Evolutionary conservation across 2,113 vertebrate species (phyloP), one percentile per base, ranked within the genome.

Genomic region (Colinus virginianus): DNA sequence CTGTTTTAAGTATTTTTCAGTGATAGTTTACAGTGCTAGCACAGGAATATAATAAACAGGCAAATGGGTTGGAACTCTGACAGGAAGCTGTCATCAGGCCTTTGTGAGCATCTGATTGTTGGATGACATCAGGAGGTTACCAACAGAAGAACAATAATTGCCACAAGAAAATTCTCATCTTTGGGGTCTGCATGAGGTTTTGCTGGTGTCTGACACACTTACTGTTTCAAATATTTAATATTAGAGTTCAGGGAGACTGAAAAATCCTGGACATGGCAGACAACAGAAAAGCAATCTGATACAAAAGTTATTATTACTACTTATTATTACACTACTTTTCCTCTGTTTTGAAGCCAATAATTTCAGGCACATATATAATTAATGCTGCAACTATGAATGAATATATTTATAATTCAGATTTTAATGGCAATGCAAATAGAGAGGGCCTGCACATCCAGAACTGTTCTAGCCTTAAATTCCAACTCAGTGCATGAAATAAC

Each of bases 1-100:
- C 61, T 64, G 25, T 64, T 85, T 78, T 89, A 75, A 91, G 51
- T 90, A 43, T 51, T 90, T 90, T 83, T 70, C 68, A 75, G 18
- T 45, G 72, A 66, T 68, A 63, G 32, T 9, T 80, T 40, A 82
- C 38, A 74, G 75, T 3, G 56, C 26, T 42, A 70, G 66, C 1
- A 4, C 13, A 84, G 7, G 51, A 71, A 36, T 22, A 55, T 8
- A 18, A 59, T 12, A 11, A 70, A 66, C 7, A 38, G 30, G 28
- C n/a, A 90, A 77, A 70, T 3, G 58, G 23, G 25, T 17, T 75
- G 56, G 30, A 80, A 84, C 9, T 80, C 67, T 2, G 1, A 63
- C 36, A 61, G 8, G 6, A 88, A 77, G n/a, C 12, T 83, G 49
- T 23, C 51, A 67, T 13, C 6, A 34, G 32, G 34, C 43, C 46